Conservation (phyloP, 2,797 vertebrate species). For the Tadarida brasiliensis region DNA sequence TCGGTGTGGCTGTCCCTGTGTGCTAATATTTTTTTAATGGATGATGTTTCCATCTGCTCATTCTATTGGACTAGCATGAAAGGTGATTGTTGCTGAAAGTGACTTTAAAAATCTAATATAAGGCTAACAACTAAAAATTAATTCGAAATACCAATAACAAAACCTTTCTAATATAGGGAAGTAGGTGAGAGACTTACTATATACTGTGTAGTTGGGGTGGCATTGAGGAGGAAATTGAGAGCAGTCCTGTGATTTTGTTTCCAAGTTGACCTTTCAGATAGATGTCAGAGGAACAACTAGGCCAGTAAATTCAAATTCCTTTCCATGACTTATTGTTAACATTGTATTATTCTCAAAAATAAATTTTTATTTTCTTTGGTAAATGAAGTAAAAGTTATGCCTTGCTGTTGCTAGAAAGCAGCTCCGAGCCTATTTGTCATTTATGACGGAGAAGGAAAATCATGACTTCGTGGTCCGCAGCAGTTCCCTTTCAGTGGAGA, state of each 20-base stretch:
- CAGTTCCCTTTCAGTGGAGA: background rate
- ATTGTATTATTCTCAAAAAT: conserved; percentile 39
- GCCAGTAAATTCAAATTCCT: conserved; percentile 32
- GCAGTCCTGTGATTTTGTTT: background rate
- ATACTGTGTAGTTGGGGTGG: too few species aligned
- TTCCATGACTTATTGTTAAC: background rate
- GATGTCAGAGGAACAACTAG: background rate
- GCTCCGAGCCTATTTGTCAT: background rate
- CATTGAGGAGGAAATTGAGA: background rate
- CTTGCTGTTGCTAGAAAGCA: conserved; percentile 54
- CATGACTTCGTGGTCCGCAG: conserved; percentile 18
- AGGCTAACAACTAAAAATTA: conserved; percentile 66
- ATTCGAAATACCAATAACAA: conserved; percentile 21
- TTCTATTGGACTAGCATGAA: conserved; percentile 72
- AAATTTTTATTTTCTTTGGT: conserved; percentile 13
- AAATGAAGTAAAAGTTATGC: conserved; percentile 35
- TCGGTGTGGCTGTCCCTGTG: background rate
- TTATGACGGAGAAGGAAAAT: background rate
- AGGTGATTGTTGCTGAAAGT: conserved; percentile 67
- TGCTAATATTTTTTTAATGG: conserved; percentile 53
- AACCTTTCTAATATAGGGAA: background rate
- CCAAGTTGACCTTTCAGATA: background rate
- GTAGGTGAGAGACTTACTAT: background rate
- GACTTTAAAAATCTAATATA: conserved; percentile 50
- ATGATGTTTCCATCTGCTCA: conserved; percentile 16